Base-by-base conservation (phyloP, 2,888 invertebrate species). In the Cataglyphis albicans region DNA sequence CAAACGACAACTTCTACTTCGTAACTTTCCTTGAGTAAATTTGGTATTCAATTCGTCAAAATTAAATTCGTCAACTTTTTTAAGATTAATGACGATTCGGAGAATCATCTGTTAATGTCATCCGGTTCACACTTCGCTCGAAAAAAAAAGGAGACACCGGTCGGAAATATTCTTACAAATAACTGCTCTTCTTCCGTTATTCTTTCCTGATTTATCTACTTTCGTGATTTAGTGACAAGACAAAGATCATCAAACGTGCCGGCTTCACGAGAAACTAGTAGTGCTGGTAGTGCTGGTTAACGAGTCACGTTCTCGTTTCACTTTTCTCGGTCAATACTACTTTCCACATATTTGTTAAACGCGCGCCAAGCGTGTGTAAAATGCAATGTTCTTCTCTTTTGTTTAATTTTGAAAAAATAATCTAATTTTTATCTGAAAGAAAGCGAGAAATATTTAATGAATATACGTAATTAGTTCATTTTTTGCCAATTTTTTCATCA, bases 311-410 rank as follows among this genome's bases (percentile, higher is more conserved):
- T 89, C 88, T 89, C 91, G 86, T 78, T 89, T 90, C 86, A 90
- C 87, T 88, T 90, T 88, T 90, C 89, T 91, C 90, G 91, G 91
- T 92, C 91, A 91, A 92, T 91, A 92, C 88, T 90, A 88, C 65
- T 90, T 90, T 88, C 88, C 84, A 52, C 82, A 78, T 61, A 83
- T 55, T n/a, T 18, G 59, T 6, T 48, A 57, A 67, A 65, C 29
- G 10, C 21, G 21, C 10, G 32, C 18, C 15, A 6, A 18, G 25
- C 25, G 6, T 63, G 12, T 29, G 18, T 3, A 44, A 9, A 32
- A 67, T 6, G 21, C 25, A 12, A 18, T 48, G 18, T 41, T 41
- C 4, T 41, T 12, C 12, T 12, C 21, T 25, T 6, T 29, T 12
- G 5, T 29, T 29, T n/a, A 1, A 67, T 67, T 67, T 48, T 29